Conservation (phyloP, 1,140 invertebrate genomes). For the Orchesella cincta region DNA sequence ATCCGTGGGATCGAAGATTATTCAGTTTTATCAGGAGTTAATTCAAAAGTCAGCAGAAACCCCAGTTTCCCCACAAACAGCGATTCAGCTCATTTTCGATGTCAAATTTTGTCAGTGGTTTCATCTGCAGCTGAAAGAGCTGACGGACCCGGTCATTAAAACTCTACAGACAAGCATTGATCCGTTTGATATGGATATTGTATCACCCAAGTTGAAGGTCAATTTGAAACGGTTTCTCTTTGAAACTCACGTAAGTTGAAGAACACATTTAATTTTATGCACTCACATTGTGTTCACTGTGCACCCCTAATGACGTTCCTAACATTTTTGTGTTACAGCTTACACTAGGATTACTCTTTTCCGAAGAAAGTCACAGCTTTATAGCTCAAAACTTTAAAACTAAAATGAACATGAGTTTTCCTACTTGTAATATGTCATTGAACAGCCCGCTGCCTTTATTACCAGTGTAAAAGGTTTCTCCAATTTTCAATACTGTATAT, state of each 20-base stretch:
- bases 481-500: neutral
- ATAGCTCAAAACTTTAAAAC: slow-evolving; percentile 51
- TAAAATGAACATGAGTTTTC: slow-evolving; percentile 45
- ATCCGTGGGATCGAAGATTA: slow-evolving; percentile 35
- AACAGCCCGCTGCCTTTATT: slow-evolving; percentile 43
- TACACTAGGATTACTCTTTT: slow-evolving; percentile 46
- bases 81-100: slow-evolving; percentile 48
- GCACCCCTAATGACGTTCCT: neutral
- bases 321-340: slow-evolving; percentile 39
- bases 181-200: slow-evolving; percentile 50
- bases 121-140: slow-evolving; percentile 39
- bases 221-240: slow-evolving; percentile 49
- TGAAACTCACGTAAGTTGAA: slow-evolving; percentile 50
- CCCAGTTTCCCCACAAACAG: slow-evolving; percentile 34
- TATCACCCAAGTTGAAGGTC: slow-evolving; percentile 34
- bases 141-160: slow-evolving; percentile 24
- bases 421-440: slow-evolving; percentile 23
- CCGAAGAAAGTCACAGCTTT: slow-evolving; percentile 50
- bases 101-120: slow-evolving; percentile 50
- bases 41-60: neutral
- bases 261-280: neutral
- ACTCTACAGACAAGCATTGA: slow-evolving; percentile 35
- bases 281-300: neutral
- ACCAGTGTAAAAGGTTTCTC: slow-evolving; percentile 39
- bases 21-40: slow-evolving; percentile 32